These are phyloP conservation scores for Odontesthes bonariensis DNA, from an alignment of 2,113 vertebrate genomes.

Conservation along the genomic window DNA sequence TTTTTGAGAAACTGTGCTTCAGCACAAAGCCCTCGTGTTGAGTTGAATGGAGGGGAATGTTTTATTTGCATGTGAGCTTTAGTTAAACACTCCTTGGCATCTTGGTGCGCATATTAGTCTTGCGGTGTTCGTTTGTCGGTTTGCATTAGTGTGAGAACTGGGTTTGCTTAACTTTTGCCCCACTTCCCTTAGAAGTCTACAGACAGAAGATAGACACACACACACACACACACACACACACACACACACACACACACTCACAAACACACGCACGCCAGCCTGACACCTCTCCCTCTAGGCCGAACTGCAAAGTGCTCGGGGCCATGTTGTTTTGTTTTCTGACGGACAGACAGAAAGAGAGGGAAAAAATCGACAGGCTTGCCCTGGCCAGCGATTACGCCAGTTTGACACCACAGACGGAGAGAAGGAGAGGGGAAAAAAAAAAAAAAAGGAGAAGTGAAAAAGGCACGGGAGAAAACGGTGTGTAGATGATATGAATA, in stretches of 20 bases:
- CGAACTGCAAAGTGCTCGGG: conserved; percentile 88
- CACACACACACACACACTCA: conserved; percentile 7
- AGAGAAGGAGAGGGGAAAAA: conserved; percentile 4
- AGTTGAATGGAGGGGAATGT: conserved; percentile 1
- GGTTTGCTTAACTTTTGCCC: conserved; percentile 60
- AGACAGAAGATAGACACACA: conserved; percentile 20
- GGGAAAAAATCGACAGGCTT: conserved; percentile 50
- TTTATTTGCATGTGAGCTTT: conserved; percentile 12
- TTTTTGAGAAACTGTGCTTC: background rate
- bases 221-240: background rate
- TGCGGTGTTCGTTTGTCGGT: conserved; percentile 40
- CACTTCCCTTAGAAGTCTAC: conserved; percentile 50
- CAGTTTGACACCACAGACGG: conserved; percentile 67
- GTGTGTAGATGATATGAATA: conserved; percentile 80
- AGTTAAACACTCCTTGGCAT: conserved; percentile 26
- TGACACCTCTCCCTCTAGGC: conserved; percentile 81
- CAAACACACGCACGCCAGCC: conserved; percentile 20
- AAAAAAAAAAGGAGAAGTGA: conserved; percentile 46
- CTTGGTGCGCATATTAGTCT: conserved; percentile 26
- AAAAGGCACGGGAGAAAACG: conserved; percentile 65
- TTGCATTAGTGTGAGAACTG: conserved; percentile 52
- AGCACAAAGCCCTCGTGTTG: background rate
- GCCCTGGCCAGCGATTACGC: conserved; percentile 63
- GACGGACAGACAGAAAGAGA: conserved; percentile 58
- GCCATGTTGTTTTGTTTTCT: conserved; percentile 83